phyloP scores from a whole-genome alignment of 2,888 invertebrate species.

The Daptonema setosum region DNA sequence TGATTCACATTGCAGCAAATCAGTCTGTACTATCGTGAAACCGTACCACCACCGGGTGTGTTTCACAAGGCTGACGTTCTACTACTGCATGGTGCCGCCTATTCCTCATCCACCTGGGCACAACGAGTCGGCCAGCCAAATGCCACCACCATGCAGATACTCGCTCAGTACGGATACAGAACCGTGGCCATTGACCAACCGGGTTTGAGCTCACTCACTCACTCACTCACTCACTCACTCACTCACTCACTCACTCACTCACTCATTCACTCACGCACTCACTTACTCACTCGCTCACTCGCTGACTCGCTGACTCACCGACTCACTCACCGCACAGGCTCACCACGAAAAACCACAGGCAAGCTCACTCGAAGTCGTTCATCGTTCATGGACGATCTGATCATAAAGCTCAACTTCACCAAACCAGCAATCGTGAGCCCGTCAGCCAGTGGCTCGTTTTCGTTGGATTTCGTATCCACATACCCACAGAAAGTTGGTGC shows the following conservation, averaged over 20 bases:
- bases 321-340: constrained; percentile 21
- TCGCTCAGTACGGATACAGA: constrained; percentile 30
- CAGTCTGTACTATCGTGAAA: constrained; percentile 13
- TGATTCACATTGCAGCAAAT: neutral
- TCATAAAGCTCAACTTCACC: constrained; percentile 20
- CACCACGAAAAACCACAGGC: constrained; percentile 22
- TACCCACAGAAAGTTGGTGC: constrained; percentile 24
- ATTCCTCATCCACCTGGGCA: constrained; percentile 32
- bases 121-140: constrained; percentile 18
- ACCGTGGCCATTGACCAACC: constrained; percentile 34
- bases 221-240: too few species aligned
- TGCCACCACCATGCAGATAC: constrained; percentile 28
- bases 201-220: constrained; percentile 22
- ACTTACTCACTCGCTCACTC: too few species aligned
- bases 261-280: too few species aligned
- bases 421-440: constrained; percentile 32
- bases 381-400: constrained; percentile 23
- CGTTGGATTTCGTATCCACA: constrained; percentile 29
- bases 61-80: constrained; percentile 19
- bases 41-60: constrained; percentile 7
- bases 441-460: constrained; percentile 33
- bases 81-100: constrained; percentile 32
- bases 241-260: too few species aligned
- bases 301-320: too few species aligned
- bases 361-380: neutral